A percentile compares a stretch with the other conserved stretches of the same genome.
These are phyloP conservation scores for Rhagophthalmus giganteus DNA, from an alignment of 2,888 invertebrate species.

Conservation along the genomic window DNA sequence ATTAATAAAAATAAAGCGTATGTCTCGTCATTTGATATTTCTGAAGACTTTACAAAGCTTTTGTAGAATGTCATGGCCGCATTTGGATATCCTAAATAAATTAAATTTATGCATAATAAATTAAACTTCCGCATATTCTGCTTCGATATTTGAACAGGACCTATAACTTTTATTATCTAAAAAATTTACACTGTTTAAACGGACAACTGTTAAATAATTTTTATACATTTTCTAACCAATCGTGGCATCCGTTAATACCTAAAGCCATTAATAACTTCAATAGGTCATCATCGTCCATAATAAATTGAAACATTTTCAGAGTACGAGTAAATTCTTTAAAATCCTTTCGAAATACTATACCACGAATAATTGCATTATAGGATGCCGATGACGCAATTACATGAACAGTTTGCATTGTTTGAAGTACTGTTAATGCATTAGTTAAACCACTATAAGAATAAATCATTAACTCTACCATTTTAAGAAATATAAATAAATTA, in stretches of 20 bases:
- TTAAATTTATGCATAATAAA: conserved; percentile 57
- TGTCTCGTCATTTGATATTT: conserved; percentile 54
- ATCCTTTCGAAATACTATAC: conserved; percentile 58
- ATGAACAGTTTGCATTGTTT: conserved; percentile 62
- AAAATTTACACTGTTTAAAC: background rate
- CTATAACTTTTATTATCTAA: conserved; percentile 30
- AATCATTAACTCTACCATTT: background rate
- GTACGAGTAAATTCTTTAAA: conserved; percentile 48
- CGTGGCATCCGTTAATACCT: conserved; percentile 27
- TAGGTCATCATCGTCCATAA: conserved; percentile 46
- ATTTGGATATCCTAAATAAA: conserved; percentile 56
- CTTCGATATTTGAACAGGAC: conserved; percentile 26
- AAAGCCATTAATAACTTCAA: conserved; percentile 56
- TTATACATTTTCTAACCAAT: conserved; percentile 32
- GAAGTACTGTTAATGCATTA: conserved; percentile 58
- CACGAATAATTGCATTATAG: conserved; percentile 57
- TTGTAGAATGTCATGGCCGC: conserved; percentile 58
- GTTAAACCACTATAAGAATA: conserved; percentile 44
- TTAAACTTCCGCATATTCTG: conserved; percentile 22
- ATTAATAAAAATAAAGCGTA: conserved; percentile 61
- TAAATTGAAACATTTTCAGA: conserved; percentile 40
- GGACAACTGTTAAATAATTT: background rate
- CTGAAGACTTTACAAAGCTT: conserved; percentile 45
- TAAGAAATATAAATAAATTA: conserved; percentile 5
- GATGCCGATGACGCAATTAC: conserved; percentile 57